Evolutionary conservation across 1,140 invertebrate species (phyloP), one percentile per base, ranked within the genome.

Genomic region (Drosophila sechellia): DNA sequence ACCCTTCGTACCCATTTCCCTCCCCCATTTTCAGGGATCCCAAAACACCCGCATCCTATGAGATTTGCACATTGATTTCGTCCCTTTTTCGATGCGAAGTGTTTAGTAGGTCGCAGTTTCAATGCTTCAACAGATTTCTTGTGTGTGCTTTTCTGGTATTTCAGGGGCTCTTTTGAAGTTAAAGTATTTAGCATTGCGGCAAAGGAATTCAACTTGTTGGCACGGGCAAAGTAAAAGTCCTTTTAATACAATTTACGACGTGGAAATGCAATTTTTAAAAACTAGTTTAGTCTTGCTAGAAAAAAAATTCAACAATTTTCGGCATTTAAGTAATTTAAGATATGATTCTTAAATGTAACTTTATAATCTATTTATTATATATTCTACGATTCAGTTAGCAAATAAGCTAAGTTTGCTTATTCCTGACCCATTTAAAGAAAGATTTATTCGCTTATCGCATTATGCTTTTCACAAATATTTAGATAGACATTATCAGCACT

Each of bases 51-150:
- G 56, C 74, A 77, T 77, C 54, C 76, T 66, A 39, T 54, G 55
- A 60, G 58, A 74, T 75, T 65, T 65, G 34, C 74, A 74, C 64
- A 66, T 75, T 79, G 75, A 80, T 80, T 80, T 69, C 53, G 27
- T 12, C 45, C 34, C 50, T 59, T 17, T 8, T 74, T 65, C 11
- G 13, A 11, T 34, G 15, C 39, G 6, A 37, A 57, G 37, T 72
- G 57, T 53, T 79, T 40, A 69, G 77, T 57, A 58, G 54, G 39
- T 59, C 35, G 68, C 55, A 15, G 25, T 49, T 37, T 71, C 35
- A 10, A 10, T 2, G 61, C 46, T 31, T 71, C 35, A 27, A 13
- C 2, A 57, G 61, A 11, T n/a, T 64, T 15, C 22, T 31, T 3
- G 8, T 27, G 6, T 48, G 57, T 27, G n/a, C 25, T 50, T 53